A percentile compares a stretch with the other conserved stretches of the same genome.
phyloP scores from a whole-genome alignment of 1,140 invertebrate genomes.

The Zaprionus ghesquierei region DNA sequence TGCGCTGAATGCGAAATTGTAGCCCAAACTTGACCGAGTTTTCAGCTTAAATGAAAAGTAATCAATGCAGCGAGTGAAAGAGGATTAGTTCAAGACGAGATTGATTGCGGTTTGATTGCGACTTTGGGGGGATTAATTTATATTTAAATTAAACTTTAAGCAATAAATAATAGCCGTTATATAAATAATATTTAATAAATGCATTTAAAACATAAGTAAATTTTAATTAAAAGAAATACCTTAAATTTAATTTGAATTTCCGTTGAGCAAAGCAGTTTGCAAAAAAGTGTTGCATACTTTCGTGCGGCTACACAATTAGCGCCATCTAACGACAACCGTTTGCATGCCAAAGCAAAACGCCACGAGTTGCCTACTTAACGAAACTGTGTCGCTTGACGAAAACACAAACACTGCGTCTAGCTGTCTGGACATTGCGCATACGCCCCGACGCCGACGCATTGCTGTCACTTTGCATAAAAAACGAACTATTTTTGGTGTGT shows the following conservation, averaged over 20 bases:
- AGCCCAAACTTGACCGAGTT: conserved; percentile 64
- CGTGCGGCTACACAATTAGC: background rate
- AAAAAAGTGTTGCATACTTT: conserved; percentile 36
- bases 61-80: background rate
- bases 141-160: background rate
- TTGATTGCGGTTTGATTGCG: conserved; percentile 30
- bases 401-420: background rate
- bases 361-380: background rate
- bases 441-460: conserved; percentile 30
- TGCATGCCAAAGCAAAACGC: background rate
- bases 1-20: conserved; percentile 14
- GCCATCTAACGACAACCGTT: conserved; percentile 8
- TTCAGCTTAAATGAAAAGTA: conserved; percentile 15
- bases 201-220: no score
- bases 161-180: background rate
- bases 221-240: no score
- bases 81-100: conserved; percentile 55
- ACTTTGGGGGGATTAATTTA: conserved; percentile 6
- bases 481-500: conserved; percentile 19
- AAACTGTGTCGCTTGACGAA: conserved; percentile 12
- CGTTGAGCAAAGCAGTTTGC: background rate
- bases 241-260: no score
- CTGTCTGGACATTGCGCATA: conserved; percentile 54
- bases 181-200: background rate
- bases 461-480: conserved; percentile 1